Evolutionary conservation across 2,797 vertebrate species (phyloP), one percentile per base, ranked within the genome.

Genomic region (Schizopygopsis malacanthus): DNA sequence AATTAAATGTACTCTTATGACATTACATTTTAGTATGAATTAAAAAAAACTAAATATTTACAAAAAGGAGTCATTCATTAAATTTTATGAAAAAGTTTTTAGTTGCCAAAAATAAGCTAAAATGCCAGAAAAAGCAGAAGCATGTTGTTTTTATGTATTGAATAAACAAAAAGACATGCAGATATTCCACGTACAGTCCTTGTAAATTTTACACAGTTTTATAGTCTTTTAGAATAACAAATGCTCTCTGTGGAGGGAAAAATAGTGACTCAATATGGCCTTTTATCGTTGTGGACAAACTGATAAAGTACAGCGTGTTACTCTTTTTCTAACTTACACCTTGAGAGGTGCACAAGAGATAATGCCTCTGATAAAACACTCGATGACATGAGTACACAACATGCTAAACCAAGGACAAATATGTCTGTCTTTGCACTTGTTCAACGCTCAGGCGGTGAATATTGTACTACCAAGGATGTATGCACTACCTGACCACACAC

Each of bases 301-400:
- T 33, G 73, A 50, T 84, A 54, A n/a, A 65, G 59, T 52, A 84
- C 72, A 77, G 22, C 20, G 15, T 45, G 81, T 15, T 22, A 59
- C 54, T 75, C 25, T 56, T 77, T 69, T 33, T 6, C 18, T 73
- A 73, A 61, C 25, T 33, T 33, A 2, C 52, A 43, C n/a, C 37
- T 50, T 61, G 56, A 52, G 28, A 83, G 72, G 6, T 12, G 8
- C 71, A 61, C 4, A 63, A 67, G 22, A 82, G 54, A 79, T 41
- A 41, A 81, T 2, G 1, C 4, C 59, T 50, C 47, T 70, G 22
- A 72, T 59, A 41, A 71, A 43, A 12, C 22, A 45, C 7, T 71
- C 12, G 43, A 72, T 73, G 11, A 22, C 10, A 8, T 5, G 11
- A 59, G 11, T 16, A 67, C 11, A 67, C 9, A 77, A 77, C 45